Evolutionary conservation across 2,113 vertebrate genomes (phyloP), one percentile per base, ranked within the genome.

Genomic region (Rattus rattus): DNA sequence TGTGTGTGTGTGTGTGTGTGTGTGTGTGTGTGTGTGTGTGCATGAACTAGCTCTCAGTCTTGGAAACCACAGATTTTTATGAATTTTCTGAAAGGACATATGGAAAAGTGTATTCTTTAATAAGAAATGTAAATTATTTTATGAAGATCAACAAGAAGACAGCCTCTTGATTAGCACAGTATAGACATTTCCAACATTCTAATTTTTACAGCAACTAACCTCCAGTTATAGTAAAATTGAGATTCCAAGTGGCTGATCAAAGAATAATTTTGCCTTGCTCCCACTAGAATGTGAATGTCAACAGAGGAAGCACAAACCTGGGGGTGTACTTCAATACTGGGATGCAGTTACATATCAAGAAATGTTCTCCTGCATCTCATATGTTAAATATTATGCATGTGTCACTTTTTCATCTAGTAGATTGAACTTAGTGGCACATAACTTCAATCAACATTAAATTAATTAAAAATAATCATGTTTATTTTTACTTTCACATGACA

Each of bases 121-220:
- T 89, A 30, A 91, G 39, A 96, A 95, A 88, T 87, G 2, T 92
- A 93, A 87, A 93, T 83, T 92, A 83, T 93, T 93, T 96, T 90
- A 65, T 96, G 24, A 67, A 89, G 77, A 67, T 90, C 59, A 92
- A 43, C 86, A 73, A 90, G 20, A 89, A 92, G 92, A 96, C 67
- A 87, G 10, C 12, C 63, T 95, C 26, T 95, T 90, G 49, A 93
- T 95, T 84, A 91, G 54, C 16, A 69, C 0, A 59, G 11, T 80
- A 90, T 39, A 59, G 61, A 22, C 19, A 96, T 91, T 94, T 95
- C 67, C 87, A 54, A 93, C 84, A 89, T 89, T 94, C 17, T 5
- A 95, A 30, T 87, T 97, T 95, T 87, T 91, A 59, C 1, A 65
- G 5, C 47, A 81, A 94, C 6, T 26, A 89, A 75, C 28, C 86